phyloP scores from a whole-genome alignment of 1,140 invertebrate genomes.

The Lepeophtheirus salmonis region DNA sequence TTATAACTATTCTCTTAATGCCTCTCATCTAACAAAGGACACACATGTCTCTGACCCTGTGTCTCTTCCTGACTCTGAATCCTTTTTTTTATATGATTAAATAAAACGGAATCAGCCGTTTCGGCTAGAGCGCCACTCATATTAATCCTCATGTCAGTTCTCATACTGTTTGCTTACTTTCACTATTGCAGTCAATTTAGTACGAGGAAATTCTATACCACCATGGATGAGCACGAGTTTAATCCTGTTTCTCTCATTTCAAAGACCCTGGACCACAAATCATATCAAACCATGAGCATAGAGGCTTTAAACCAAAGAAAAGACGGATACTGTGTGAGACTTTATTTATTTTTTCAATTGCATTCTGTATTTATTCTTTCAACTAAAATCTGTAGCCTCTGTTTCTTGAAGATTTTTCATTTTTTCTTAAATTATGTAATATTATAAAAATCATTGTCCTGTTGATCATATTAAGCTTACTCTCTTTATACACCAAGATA shows the following conservation, averaged over 20 bases:
- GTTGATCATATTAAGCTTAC: too few species aligned
- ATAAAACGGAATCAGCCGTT: background rate
- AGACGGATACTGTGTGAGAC: background rate
- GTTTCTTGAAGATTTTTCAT: too few species aligned
- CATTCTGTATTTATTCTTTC: too few species aligned
- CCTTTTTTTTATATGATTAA: background rate
- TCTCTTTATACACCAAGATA: too few species aligned
- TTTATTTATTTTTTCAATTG: background rate
- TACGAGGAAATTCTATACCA: conserved; percentile 9
- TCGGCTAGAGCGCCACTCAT: background rate
- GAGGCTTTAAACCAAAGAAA: background rate
- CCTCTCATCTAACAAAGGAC: too few species aligned
- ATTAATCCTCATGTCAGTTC: background rate
- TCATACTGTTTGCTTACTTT: background rate
- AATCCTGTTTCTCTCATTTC: background rate
- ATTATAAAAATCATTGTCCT: too few species aligned
- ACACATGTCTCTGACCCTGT: too few species aligned
- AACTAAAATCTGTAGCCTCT: too few species aligned
- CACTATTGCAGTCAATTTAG: background rate
- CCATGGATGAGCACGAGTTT: conserved; percentile 4
- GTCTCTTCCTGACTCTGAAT: too few species aligned
- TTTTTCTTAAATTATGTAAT: too few species aligned
- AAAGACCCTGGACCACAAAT: conserved; percentile 8
- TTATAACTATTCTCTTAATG: too few species aligned
- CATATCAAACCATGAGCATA: background rate